phyloP scores from a whole-genome alignment of 1,140 invertebrate genomes.

The Helicoverpa armigera region DNA sequence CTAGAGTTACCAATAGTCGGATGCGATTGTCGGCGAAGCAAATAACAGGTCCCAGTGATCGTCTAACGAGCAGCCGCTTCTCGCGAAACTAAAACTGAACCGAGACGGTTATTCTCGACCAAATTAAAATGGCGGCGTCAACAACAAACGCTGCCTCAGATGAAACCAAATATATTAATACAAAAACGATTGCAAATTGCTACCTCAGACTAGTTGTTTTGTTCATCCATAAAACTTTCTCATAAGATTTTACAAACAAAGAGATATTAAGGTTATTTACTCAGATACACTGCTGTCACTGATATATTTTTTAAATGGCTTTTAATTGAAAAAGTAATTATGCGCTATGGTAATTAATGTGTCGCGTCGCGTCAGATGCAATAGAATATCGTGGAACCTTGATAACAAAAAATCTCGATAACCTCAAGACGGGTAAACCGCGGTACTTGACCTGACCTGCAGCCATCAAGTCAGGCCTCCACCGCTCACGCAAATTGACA shows the following conservation, averaged over 20 bases:
- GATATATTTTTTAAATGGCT: no score
- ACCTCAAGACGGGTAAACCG: conserved; percentile 25
- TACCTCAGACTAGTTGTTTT: neutral
- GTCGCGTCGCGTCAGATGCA: conserved; percentile 12
- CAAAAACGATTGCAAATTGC: conserved; percentile 44
- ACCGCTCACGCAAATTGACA: conserved; percentile 20
- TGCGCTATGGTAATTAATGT: conserved; percentile 26
- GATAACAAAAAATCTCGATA: neutral
- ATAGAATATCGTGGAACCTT: neutral
- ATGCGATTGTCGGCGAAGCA: conserved; percentile 57
- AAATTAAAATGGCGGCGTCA: conserved; percentile 62
- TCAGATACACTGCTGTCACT: no score
- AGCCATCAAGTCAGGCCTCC: conserved; percentile 5
- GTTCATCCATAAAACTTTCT: no score
- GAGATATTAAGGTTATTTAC: no score
- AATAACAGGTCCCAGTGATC: conserved; percentile 69
- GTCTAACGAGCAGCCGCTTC: conserved; percentile 57
- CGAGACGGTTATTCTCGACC: conserved; percentile 48
- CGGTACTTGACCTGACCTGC: neutral
- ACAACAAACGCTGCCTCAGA: conserved; percentile 56
- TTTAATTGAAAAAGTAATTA: neutral
- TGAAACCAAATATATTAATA: conserved; percentile 54
- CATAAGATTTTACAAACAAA: no score
- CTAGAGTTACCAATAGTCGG: conserved; percentile 65
- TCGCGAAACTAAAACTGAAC: conserved; percentile 51